Evolutionary conservation across 2,113 vertebrate genomes (phyloP).

Genomic region (Brachyhypopomus occidentalis): DNA sequence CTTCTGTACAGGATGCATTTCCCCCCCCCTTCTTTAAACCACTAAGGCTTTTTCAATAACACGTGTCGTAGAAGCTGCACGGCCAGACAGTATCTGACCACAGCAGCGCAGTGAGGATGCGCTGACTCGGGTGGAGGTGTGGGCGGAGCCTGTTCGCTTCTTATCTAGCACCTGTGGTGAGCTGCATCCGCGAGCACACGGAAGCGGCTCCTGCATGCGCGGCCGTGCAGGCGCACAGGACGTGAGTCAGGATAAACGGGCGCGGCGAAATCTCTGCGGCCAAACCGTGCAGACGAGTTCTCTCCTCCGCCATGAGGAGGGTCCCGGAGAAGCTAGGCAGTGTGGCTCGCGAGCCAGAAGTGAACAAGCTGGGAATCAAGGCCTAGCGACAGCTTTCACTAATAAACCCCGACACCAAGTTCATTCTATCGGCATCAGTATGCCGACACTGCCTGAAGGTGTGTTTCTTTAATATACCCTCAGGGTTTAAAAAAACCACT

Average conservation of each 20-base stretch:
- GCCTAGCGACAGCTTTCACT: no score
- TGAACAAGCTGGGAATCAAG: not conserved
- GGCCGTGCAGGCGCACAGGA: slow-evolving; percentile 6
- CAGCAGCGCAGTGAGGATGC: not conserved
- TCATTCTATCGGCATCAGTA: no score
- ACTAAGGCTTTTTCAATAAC: no score
- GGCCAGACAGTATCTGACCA: not conserved
- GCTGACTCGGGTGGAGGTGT: not conserved
- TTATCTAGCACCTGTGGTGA: slow-evolving; percentile 2
- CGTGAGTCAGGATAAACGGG: slow-evolving; percentile 17
- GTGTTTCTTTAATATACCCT: not conserved
- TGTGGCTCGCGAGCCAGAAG: not conserved
- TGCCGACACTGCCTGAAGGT: not conserved
- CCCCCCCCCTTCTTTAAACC: no score
- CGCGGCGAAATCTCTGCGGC: not conserved
- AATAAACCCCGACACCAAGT: not conserved
- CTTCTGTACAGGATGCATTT: no score
- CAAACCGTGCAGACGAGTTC: not conserved
- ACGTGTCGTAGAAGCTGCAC: not conserved
- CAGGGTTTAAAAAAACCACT: not conserved
- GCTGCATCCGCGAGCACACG: not conserved
- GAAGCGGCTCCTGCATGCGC: slow-evolving; percentile 6
- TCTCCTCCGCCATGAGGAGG: not conserved
- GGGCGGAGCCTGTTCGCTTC: not conserved
- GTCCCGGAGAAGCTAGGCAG: not conserved